Percentiles rank a stretch among this genome's conserved stretches.
Conservation (phyloP, 2,113 vertebrate species). For the Oryzias curvinotus region DNA sequence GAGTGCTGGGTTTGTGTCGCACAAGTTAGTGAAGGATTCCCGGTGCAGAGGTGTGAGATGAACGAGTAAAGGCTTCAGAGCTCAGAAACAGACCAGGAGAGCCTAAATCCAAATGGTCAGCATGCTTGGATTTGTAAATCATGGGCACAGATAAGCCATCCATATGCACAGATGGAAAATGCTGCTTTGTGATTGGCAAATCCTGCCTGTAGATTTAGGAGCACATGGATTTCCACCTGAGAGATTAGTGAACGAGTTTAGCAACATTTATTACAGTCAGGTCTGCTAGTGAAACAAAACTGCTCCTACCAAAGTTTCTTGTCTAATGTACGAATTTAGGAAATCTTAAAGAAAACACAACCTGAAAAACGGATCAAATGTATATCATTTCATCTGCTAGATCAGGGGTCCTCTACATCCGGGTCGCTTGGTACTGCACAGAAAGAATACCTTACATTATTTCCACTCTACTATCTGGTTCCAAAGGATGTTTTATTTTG, state of each 20-base stretch:
- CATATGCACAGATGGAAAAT: not conserved
- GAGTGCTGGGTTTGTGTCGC: not conserved
- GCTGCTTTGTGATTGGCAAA: not conserved
- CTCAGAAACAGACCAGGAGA: not conserved
- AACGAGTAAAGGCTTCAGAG: not conserved
- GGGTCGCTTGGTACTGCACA: no score
- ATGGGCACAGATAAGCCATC: not conserved
- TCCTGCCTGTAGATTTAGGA: not conserved
- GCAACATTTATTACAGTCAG: not conserved
- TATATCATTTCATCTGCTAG: no score
- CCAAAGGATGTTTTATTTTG: no score
- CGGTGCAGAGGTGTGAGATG: not conserved
- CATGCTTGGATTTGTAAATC: not conserved
- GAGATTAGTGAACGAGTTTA: not conserved
- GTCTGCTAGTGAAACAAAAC: no score
- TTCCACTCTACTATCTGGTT: no score
- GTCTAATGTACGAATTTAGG: no score
- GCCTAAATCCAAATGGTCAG: not conserved
- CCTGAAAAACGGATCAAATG: no score
- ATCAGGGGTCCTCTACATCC: no score
- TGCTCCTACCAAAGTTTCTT: no score
- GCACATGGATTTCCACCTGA: not conserved
- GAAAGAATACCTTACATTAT: no score
- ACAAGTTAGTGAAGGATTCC: not conserved
- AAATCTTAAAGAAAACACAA: no score